A percentile compares a stretch with the other conserved stretches of the same genome.
phyloP scores from a whole-genome alignment of 1,140 invertebrate genomes.

The Hormaphis cornu region DNA sequence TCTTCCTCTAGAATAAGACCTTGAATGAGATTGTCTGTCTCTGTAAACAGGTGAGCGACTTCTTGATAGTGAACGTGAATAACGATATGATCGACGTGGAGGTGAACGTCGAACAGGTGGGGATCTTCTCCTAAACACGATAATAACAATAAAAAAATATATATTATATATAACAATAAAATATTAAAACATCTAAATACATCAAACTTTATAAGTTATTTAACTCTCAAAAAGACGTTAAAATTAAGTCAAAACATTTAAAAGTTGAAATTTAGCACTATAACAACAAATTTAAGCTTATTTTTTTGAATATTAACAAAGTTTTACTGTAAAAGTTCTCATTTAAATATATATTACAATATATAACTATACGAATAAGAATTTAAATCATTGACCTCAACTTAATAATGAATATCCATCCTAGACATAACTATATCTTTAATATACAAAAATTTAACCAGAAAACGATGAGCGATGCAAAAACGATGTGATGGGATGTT shows the following conservation, averaged over 20 bases:
- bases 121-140: conserved; percentile 13
- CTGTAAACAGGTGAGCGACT: conserved; percentile 28
- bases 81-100: conserved; percentile 1
- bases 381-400: not conserved
- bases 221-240: not conserved
- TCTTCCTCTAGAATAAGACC: conserved; percentile 10
- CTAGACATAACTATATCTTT: not conserved
- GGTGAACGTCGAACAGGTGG: conserved; percentile 10
- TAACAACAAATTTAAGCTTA: not conserved
- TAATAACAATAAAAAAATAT: not conserved
- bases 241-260: too few species aligned
- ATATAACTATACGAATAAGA: not conserved
- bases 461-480: conserved; percentile 18
- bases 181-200: not conserved
- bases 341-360: not conserved
- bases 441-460: not conserved
- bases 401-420: not conserved
- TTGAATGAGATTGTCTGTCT: conserved; percentile 16
- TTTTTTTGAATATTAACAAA: not conserved
- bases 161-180: not conserved
- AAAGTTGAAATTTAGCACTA: too few species aligned
- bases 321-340: not conserved
- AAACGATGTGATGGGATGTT: not conserved
- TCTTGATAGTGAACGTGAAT: conserved; percentile 17
- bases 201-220: not conserved